Base-by-base conservation (phyloP, 2,888 invertebrate species). In the Spicauda simplicius region DNA sequence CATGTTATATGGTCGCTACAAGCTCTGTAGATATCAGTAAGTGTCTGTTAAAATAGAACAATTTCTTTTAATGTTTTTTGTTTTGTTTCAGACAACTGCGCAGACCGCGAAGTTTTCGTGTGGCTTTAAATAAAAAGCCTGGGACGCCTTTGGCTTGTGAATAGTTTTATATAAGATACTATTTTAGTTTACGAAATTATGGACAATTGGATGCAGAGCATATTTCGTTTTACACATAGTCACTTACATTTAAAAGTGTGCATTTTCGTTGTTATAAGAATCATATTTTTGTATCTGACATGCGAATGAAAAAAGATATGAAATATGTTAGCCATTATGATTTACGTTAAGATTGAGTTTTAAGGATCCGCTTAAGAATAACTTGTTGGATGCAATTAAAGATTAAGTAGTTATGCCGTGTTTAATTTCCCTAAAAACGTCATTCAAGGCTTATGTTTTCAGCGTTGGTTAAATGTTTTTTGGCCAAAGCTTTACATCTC, bases 351-450 rank as follows among this genome's bases (percentile, higher is more conserved):
- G 87, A 83, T 85, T 86, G 84, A 84, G 80, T 81, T 79, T 86
- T 85, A 88, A 87, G 87, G 77, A 85, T 86, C 82, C 79, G 88
- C 91, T 88, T 91, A 91, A 90, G 87, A 88, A 85, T 90, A 87
- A 89, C 84, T 89, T 90, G 90, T 91, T 91, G 90, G 87, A 91
- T 85, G 84, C 86, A 86, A 91, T 88, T 87, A 90, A 91, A 90
- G 85, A 88, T 88, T 87, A 87, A 85, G 88, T 90, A 88, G 89
- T 86, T 88, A 72, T 54, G 14, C 64, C 64, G 71, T 73, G 70
- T 71, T 71, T 69, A 64, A 58, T 65, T 64, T 16, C 41, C 41
- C 61, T 37, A 37, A n/a, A n/a, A 37, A 37, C 8, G 12, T 56
- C 68, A 64, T 73, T 70, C 65, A 70, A 68, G 3, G 33, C 8